Percentiles rank a stretch among this genome's conserved stretches.
Evolutionary conservation across 2,888 invertebrate species (phyloP).

Genomic region (Brenthis ino): DNA sequence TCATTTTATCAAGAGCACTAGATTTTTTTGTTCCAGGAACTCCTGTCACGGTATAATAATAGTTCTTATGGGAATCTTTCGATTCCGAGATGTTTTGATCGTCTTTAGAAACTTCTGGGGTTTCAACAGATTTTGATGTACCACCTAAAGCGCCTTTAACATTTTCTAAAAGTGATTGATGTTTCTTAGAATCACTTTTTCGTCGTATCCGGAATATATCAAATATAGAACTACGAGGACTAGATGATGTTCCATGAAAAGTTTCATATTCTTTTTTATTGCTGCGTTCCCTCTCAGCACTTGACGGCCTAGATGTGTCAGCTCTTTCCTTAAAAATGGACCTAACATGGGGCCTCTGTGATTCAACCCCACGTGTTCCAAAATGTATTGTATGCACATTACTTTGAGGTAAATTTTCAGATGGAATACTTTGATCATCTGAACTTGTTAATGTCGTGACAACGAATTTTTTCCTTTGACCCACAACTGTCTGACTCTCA

Average conservation of each 20-base stretch:
- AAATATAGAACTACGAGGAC: slow-evolving; percentile 77
- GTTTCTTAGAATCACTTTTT: slow-evolving; percentile 76
- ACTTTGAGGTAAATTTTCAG: slow-evolving; percentile 60
- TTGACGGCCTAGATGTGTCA: slow-evolving; percentile 67
- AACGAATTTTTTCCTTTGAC: slow-evolving; percentile 71
- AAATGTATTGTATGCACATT: slow-evolving; percentile 79
- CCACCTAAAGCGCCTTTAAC: slow-evolving; percentile 53
- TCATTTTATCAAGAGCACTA: slow-evolving; percentile 77
- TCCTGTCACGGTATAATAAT: slow-evolving; percentile 79
- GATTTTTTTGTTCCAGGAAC: slow-evolving; percentile 70
- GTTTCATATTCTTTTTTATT: slow-evolving; percentile 74
- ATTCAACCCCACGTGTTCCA: slow-evolving; percentile 74
- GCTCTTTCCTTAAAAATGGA: slow-evolving; percentile 72
- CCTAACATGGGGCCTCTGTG: slow-evolving; percentile 73
- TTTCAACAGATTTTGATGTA: slow-evolving; percentile 61
- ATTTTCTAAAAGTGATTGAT: slow-evolving; percentile 59
- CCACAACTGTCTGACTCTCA: slow-evolving; percentile 71
- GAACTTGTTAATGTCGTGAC: slow-evolving; percentile 69
- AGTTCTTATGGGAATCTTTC: slow-evolving; percentile 75
- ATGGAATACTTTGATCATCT: slow-evolving; percentile 62
- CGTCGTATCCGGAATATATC: slow-evolving; percentile 77
- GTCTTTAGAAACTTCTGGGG: slow-evolving; percentile 61
- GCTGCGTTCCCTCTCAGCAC: slow-evolving; percentile 66
- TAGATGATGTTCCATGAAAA: slow-evolving; percentile 77
- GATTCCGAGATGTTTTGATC: slow-evolving; percentile 57